phyloP scores from a whole-genome alignment of 1,140 invertebrate species.

The Drosophila murphyi region DNA sequence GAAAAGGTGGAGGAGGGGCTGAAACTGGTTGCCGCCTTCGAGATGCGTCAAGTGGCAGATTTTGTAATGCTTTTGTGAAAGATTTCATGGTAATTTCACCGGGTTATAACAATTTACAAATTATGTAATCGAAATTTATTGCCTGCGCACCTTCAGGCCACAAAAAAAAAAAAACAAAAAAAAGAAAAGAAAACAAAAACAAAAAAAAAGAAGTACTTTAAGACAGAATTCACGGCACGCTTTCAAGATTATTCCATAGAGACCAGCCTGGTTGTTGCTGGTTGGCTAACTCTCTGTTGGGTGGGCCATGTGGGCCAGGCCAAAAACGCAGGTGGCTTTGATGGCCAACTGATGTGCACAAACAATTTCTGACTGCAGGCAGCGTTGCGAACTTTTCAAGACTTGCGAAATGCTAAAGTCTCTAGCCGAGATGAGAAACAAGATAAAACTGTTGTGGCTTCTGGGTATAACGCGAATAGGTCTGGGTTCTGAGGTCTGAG shows the following conservation, averaged over 20 bases:
- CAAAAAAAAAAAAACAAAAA: not conserved
- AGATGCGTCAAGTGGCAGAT: constrained; percentile 70
- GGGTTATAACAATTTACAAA: constrained; percentile 82
- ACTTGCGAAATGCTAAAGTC: constrained; percentile 23
- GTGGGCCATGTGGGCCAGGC: constrained; percentile 21
- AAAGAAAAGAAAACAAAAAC: not conserved
- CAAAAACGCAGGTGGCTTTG: constrained; percentile 69
- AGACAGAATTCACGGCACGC: constrained; percentile 18
- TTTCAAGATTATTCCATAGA: constrained; percentile 14
- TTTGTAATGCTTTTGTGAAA: constrained; percentile 73
- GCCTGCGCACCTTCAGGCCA: constrained; percentile 38
- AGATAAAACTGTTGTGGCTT: constrained; percentile 34
- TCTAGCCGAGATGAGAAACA: constrained; percentile 6
- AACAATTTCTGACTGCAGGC: constrained; percentile 57
- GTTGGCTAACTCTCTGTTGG: not conserved
- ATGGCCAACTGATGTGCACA: constrained; percentile 62
- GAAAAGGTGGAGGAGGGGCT: not conserved
- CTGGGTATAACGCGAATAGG: constrained; percentile 6
- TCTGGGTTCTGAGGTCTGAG: constrained; percentile 1
- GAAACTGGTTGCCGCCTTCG: constrained; percentile 15
- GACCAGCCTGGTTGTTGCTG: not conserved
- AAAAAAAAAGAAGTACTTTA: not conserved
- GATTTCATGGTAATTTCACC: constrained; percentile 79
- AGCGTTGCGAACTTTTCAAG: constrained; percentile 12
- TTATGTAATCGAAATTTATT: constrained; percentile 82